Percentiles rank a stretch among this genome's conserved stretches.
Conservation (phyloP, 1,140 invertebrate species). For the Aphis craccivora region DNA sequence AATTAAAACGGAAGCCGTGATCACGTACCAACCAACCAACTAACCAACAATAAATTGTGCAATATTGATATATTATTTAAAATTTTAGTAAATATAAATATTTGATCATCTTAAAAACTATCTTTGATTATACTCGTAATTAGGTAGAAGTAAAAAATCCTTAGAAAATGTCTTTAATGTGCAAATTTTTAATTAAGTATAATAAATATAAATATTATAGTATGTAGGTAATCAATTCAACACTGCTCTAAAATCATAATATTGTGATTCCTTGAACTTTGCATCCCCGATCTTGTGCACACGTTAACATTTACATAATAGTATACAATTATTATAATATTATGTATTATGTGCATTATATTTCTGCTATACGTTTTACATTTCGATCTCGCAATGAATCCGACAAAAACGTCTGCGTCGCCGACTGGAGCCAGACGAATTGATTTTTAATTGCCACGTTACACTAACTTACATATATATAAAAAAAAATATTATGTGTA, state of each 20-base stretch:
- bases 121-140: neutral
- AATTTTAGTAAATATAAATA: neutral
- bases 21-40: neutral
- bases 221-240: neutral
- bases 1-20: neutral
- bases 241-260: neutral
- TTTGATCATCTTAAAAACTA: neutral
- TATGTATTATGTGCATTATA: neutral
- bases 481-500: neutral
- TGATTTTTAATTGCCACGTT: neutral
- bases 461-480: neutral
- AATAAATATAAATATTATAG: neutral
- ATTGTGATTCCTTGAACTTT: conserved; percentile 32
- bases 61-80: neutral
- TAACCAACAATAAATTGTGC: neutral
- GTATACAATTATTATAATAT: neutral
- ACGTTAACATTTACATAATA: neutral
- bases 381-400: neutral
- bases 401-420: neutral
- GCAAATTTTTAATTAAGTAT: no score
- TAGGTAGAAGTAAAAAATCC: neutral
- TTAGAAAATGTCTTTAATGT: neutral
- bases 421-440: conserved; percentile 28
- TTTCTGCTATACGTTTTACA: neutral
- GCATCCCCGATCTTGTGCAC: neutral